Evolutionary conservation across 2,888 invertebrate species (phyloP).

Genomic region (Drosophila koepferae): DNA sequence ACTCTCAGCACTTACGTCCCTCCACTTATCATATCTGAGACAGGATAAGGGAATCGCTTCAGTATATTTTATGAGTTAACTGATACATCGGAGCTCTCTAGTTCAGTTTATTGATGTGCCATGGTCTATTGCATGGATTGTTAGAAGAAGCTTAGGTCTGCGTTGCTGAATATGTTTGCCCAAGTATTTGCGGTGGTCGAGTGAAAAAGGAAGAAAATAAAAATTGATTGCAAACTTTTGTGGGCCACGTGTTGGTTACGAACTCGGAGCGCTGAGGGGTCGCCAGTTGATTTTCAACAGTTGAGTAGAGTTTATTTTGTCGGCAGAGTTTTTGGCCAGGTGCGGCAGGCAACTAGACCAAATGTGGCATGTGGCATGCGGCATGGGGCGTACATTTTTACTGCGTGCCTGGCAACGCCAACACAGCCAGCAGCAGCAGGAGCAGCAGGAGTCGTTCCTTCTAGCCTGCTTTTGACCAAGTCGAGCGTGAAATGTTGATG

Average conservation of each 20-base stretch:
- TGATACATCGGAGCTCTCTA: background rate
- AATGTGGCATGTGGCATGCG: slow-evolving; percentile 17
- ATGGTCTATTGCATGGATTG: slow-evolving; percentile 16
- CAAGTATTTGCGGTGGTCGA: slow-evolving; percentile 64
- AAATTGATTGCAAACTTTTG: slow-evolving; percentile 73
- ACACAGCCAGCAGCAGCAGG: background rate
- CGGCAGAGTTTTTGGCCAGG: slow-evolving; percentile 57
- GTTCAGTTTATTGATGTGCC: slow-evolving; percentile 26
- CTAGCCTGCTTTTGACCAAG: slow-evolving; percentile 56
- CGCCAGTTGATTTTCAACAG: slow-evolving; percentile 78
- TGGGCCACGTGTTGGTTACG: slow-evolving; percentile 47
- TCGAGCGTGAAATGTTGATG: slow-evolving; percentile 78
- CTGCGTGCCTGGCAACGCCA: slow-evolving; percentile 57
- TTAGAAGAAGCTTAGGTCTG: slow-evolving; percentile 36
- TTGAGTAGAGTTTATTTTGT: slow-evolving; percentile 76
- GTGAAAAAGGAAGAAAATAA: slow-evolving; percentile 25
- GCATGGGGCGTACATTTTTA: slow-evolving; percentile 63
- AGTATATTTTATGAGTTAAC: background rate
- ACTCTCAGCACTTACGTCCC: background rate
- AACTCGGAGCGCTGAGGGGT: slow-evolving; percentile 27
- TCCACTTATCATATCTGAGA: no score
- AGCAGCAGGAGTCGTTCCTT: slow-evolving; percentile 41
- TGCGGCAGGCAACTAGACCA: slow-evolving; percentile 42
- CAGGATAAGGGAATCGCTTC: background rate
- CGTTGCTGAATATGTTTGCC: slow-evolving; percentile 42